Evolutionary conservation across 2,888 invertebrate species (phyloP).

Genomic region (Stratiomys singularior): DNA sequence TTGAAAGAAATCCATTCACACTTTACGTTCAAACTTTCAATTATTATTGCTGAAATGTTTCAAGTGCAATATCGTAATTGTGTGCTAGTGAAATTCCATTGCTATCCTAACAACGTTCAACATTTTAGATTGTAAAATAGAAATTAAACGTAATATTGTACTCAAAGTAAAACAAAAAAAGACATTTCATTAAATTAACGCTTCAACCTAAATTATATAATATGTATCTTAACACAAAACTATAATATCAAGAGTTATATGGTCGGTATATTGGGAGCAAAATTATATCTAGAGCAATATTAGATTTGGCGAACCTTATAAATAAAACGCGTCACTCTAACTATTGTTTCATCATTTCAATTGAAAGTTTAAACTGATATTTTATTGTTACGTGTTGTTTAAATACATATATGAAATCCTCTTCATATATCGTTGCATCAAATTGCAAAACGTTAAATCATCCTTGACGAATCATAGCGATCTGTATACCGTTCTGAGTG

Average conservation of each 20-base stretch:
- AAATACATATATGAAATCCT: constrained; percentile 25
- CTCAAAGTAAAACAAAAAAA: constrained; percentile 25
- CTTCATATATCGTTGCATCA: constrained; percentile 1
- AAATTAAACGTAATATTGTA: constrained; percentile 30
- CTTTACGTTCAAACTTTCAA: background rate
- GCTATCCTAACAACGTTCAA: constrained; percentile 20
- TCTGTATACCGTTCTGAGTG: constrained; percentile 31
- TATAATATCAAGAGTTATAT: constrained; percentile 6
- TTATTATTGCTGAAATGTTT: background rate
- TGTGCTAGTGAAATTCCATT: constrained; percentile 37
- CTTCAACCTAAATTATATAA: constrained; percentile 15
- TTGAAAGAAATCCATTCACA: too few species aligned
- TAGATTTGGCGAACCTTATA: constrained; percentile 29
- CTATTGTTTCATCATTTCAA: constrained; percentile 39
- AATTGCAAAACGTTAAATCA: background rate
- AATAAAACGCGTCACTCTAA: constrained; percentile 29
- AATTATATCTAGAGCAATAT: constrained; percentile 43
- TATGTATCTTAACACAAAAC: constrained; percentile 8
- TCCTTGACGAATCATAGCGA: constrained; percentile 10
- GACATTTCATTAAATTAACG: constrained; percentile 32
- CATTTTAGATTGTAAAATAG: constrained; percentile 33
- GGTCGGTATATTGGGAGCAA: constrained; percentile 46
- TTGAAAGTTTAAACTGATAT: constrained; percentile 10
- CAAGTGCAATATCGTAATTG: constrained; percentile 35
- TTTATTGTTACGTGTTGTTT: constrained; percentile 32